These are phyloP conservation scores for Venturia canescens DNA, from an alignment of 1,140 invertebrate species.

Conservation along the genomic window DNA sequence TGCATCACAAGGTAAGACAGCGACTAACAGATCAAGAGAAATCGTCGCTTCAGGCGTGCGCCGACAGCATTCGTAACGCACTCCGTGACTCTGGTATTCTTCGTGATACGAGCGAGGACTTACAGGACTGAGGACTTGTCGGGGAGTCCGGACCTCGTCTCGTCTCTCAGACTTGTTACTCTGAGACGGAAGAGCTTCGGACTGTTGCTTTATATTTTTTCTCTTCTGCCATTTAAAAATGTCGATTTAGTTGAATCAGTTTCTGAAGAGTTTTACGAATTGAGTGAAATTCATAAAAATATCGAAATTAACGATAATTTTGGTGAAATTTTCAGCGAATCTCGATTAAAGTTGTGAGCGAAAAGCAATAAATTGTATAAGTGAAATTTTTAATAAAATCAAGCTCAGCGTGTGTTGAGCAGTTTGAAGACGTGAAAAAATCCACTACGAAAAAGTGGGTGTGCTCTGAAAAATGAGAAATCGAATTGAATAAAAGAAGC, in stretches of 20 bases:
- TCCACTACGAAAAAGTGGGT: conserved; percentile 28
- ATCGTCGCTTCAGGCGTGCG: conserved; percentile 75
- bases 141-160: conserved; percentile 27
- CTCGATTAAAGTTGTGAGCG: no score
- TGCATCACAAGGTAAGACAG: conserved; percentile 78
- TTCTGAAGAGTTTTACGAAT: no score
- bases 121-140: conserved; percentile 49
- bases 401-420: not conserved
- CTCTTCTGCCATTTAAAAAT: no score
- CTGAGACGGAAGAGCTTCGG: no score
- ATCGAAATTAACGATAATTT: no score
- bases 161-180: not conserved
- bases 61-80: conserved; percentile 72
- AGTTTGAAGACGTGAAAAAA: not conserved
- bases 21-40: conserved; percentile 77
- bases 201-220: no score
- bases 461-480: conserved; percentile 16
- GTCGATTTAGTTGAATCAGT: no score
- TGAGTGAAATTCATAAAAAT: no score
- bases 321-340: no score
- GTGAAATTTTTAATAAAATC: no score
- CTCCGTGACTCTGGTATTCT: conserved; percentile 68
- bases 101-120: conserved; percentile 57
- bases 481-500: not conserved
- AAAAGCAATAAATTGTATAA: no score